Conservation (phyloP, 2,888 invertebrate species). For the Poecilobothrus nobilitatus region DNA sequence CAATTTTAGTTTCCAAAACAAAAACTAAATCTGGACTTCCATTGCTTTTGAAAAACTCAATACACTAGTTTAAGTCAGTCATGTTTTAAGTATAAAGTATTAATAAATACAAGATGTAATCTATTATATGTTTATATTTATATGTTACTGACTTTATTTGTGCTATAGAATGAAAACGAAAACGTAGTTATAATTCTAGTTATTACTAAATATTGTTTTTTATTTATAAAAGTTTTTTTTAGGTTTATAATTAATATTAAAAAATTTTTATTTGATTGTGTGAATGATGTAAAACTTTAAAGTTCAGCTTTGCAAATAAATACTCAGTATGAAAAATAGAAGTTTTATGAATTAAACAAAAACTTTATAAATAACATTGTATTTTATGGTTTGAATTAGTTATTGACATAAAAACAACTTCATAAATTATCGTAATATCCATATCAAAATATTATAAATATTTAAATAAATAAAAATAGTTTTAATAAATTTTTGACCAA, state of each 20-base stretch:
- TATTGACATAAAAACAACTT: too few relatives aligned
- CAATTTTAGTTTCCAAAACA: slow-evolving; percentile 44
- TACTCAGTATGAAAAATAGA: not conserved
- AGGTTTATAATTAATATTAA: not conserved
- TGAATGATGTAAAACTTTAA: not conserved
- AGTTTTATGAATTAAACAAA: too few relatives aligned
- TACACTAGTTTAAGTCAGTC: slow-evolving; percentile 21
- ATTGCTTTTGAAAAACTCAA: slow-evolving; percentile 43
- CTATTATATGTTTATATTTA: not conserved
- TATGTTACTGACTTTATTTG: not conserved
- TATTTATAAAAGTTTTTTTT: not conserved
- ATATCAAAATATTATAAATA: too few relatives aligned
- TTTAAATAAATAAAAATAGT: too few relatives aligned
- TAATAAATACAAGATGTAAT: not conserved
- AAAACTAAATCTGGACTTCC: slow-evolving; percentile 46
- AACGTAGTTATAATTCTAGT: not conserved
- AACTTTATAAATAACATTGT: too few relatives aligned
- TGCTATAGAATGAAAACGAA: not conserved
- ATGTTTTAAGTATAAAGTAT: not conserved
- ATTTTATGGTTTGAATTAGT: too few relatives aligned
- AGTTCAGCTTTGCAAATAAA: not conserved
- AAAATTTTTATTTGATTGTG: not conserved
- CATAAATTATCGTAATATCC: too few relatives aligned
- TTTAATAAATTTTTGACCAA: too few relatives aligned
- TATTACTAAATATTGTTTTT: not conserved